Conservation (phyloP, 2,797 vertebrate species). For the Hipposideros larvatus region DNA sequence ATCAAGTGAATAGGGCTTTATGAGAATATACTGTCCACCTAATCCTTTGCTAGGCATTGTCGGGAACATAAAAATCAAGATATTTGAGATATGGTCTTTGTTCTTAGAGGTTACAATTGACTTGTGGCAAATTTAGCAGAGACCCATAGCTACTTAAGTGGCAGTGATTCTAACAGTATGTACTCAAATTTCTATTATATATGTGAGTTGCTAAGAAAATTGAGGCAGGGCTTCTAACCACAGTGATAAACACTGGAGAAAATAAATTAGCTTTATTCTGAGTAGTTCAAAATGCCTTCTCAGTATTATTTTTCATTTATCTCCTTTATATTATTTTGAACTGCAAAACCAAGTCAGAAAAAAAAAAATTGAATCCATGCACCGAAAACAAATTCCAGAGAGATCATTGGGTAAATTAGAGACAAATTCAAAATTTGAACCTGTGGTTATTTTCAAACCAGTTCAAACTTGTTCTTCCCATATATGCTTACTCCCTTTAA, state of each 20-base stretch:
- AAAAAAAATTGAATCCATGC: neutral
- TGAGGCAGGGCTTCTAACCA: neutral
- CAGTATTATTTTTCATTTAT: neutral
- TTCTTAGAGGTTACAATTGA: neutral
- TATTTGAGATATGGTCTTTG: neutral
- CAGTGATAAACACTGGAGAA: neutral
- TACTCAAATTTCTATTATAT: neutral
- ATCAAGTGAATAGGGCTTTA: neutral
- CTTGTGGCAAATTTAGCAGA: neutral
- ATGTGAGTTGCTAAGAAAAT: neutral
- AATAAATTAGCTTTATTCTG: conserved; percentile 18
- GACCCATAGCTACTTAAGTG: neutral
- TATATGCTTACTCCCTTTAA: neutral
- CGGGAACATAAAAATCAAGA: conserved; percentile 29
- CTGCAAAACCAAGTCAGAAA: neutral
- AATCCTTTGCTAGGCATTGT: neutral
- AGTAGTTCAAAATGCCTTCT: conserved; percentile 41
- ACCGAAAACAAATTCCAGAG: conserved; percentile 10
- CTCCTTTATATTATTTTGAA: conserved; percentile 13
- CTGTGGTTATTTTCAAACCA: neutral
- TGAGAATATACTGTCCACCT: neutral
- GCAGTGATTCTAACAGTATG: neutral
- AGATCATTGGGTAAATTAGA: neutral
- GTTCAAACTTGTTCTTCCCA: neutral
- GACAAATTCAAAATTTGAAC: conserved; percentile 26